phyloP scores from a whole-genome alignment of 2,113 vertebrate genomes.

The Cheilinus undulatus region DNA sequence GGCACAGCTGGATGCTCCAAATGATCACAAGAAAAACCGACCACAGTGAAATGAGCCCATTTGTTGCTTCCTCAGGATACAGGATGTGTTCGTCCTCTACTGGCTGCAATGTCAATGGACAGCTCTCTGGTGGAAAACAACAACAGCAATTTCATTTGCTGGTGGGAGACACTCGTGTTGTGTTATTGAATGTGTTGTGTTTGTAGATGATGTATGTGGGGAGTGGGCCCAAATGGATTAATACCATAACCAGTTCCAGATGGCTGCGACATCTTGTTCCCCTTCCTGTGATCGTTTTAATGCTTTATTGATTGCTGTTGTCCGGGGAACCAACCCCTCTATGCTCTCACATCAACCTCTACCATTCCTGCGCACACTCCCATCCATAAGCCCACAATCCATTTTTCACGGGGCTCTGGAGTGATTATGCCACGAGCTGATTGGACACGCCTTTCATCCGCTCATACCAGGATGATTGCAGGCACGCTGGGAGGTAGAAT shows the following conservation, averaged over 20 bases:
- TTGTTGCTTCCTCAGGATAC: not conserved
- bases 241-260: conserved; percentile 76
- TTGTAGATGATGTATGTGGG: conserved; percentile 63
- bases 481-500: not conserved
- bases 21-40: not conserved
- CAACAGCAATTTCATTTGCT: conserved; percentile 55
- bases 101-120: conserved; percentile 21
- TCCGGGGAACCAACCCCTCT: conserved; percentile 61
- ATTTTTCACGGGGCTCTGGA: conserved; percentile 66
- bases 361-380: conserved; percentile 23
- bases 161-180: conserved; percentile 30
- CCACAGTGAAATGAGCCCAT: not conserved
- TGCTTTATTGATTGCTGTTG: conserved; percentile 80
- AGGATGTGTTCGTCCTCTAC: not conserved
- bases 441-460: conserved; percentile 61
- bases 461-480: conserved; percentile 23
- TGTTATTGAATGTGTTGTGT: conserved; percentile 50
- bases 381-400: conserved; percentile 62
- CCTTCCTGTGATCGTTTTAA: conserved; percentile 75
- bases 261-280: conserved; percentile 74
- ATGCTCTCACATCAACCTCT: conserved; percentile 31
- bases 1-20: not conserved
- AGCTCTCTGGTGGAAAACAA: conserved; percentile 26
- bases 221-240: conserved; percentile 69
- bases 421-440: conserved; percentile 57